Evolutionary conservation across 92 coral and sea anemone species (phyloP).

Genomic region (Pocillopora meandrina): DNA sequence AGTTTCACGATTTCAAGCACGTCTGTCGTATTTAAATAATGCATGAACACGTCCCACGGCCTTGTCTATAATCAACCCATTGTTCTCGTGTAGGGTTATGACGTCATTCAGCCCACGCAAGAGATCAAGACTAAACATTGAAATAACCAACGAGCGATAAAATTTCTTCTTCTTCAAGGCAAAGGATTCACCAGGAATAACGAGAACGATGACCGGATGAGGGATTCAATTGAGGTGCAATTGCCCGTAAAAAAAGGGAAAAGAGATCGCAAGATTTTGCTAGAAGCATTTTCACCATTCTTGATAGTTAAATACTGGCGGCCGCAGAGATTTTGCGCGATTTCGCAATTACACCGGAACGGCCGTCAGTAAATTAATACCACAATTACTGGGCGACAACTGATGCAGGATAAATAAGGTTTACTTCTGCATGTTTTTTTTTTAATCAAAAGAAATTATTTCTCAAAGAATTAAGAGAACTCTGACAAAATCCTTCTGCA

Average conservation of each 20-base stretch:
- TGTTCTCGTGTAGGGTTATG: conserved; percentile 35
- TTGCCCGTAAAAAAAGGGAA: background rate
- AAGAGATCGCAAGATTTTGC: conserved; percentile 14
- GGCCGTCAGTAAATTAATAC: conserved; percentile 33
- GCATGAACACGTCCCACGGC: conserved; percentile 66
- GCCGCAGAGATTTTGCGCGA: conserved; percentile 30
- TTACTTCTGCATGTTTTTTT: conserved; percentile 10
- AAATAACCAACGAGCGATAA: conserved; percentile 29
- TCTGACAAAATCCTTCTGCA: background rate
- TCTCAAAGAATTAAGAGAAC: background rate
- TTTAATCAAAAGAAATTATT: conserved; percentile 5
- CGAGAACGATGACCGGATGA: background rate
- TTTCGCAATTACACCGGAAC: conserved; percentile 33
- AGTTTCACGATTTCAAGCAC: conserved; percentile 29
- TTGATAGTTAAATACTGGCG: background rate
- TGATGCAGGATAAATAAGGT: conserved; percentile 36
- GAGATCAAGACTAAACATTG: conserved; percentile 40
- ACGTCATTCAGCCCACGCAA: conserved; percentile 49
- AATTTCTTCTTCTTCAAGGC: conserved; percentile 19
- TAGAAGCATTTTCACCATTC: conserved; percentile 15
- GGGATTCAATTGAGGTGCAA: background rate
- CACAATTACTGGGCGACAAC: conserved; percentile 28
- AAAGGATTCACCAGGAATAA: conserved; percentile 19
- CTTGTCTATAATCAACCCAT: conserved; percentile 38
- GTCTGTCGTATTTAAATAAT: conserved; percentile 53